phyloP scores from a whole-genome alignment of 2,113 vertebrate species.

The Nyctibius bracteatus region DNA sequence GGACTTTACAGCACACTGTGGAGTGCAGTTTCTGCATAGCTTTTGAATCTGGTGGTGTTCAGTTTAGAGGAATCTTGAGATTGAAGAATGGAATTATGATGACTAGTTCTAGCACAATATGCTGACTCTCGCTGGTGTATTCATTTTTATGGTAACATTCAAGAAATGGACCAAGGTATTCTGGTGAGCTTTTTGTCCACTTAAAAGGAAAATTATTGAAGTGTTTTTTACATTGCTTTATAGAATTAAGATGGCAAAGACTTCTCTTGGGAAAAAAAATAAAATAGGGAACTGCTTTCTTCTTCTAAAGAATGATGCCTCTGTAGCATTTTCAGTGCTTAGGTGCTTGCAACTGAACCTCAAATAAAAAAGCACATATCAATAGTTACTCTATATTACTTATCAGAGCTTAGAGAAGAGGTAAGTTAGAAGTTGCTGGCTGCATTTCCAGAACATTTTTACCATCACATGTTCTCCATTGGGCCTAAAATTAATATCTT shows the following conservation, averaged over 20 bases:
- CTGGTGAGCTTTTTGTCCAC: background rate
- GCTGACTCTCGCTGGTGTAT: background rate
- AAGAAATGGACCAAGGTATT: background rate
- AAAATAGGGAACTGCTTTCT: background rate
- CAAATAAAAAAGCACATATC: background rate
- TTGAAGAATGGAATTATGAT: background rate
- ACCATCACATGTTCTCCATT: background rate
- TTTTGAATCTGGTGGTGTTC: background rate
- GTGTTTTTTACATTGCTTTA: background rate
- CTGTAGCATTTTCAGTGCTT: background rate
- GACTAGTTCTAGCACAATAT: background rate
- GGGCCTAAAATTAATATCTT: background rate
- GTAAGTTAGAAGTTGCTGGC: background rate
- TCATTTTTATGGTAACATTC: background rate
- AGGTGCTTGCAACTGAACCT: background rate
- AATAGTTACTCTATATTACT: background rate
- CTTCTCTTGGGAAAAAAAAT: background rate
- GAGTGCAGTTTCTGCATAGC: background rate
- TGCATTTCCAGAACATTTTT: background rate
- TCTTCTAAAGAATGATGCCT: background rate
- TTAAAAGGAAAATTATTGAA: background rate
- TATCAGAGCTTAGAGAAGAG: background rate
- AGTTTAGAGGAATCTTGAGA: background rate
- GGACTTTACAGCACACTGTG: background rate
- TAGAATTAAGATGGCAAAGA: background rate